Evolutionary conservation across 1,140 invertebrate genomes (phyloP), one percentile per base, ranked within the genome.

Genomic region (Drosophila lacteicornis): DNA sequence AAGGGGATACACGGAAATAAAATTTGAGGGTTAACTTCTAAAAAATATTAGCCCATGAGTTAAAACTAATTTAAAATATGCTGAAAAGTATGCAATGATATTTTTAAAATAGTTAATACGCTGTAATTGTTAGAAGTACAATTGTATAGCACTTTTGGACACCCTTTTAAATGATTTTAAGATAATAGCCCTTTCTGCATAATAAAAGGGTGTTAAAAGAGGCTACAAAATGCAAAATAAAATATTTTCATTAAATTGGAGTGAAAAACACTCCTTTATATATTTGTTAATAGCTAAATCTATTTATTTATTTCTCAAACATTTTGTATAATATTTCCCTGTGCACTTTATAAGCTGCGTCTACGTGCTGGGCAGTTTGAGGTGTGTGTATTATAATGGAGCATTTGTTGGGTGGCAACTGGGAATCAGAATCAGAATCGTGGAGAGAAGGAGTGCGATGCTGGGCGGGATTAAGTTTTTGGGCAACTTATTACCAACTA

Each of bases 401-500:
- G 63, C 59, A 68, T 75, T 81, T 76, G 47, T 55, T 55, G 46
- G 59, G 30, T 33, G 42, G 59, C 46, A 53, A 61, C 43, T 46
- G 33, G 60, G 60, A 57, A 27, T 40, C 36, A 25, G 33, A 53
- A 51, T 61, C 19, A 9, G 22, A 19, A 19, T 19, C 19, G 19
- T 19, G 19, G n/a, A 36, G 15, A 6, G 17, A 19, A n/a, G 13
- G 22, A 30, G 42, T 42, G 42, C 13, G 8, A 7, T 13, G 62
- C 58, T 66, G 55, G 71, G 63, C 53, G 85, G 84, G 74, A 88
- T 88, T 84, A 88, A 84, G 84, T 90, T 88, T 85, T 83, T 81
- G 80, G 27, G 30, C 80, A 84, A 84, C 80, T 80, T 87, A 90
- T 84, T 84, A 76, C 84, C 73, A 87, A 84, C 84, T 78, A 88